Base-by-base conservation (phyloP, 2,113 vertebrate genomes). In the Mus musculus region DNA sequence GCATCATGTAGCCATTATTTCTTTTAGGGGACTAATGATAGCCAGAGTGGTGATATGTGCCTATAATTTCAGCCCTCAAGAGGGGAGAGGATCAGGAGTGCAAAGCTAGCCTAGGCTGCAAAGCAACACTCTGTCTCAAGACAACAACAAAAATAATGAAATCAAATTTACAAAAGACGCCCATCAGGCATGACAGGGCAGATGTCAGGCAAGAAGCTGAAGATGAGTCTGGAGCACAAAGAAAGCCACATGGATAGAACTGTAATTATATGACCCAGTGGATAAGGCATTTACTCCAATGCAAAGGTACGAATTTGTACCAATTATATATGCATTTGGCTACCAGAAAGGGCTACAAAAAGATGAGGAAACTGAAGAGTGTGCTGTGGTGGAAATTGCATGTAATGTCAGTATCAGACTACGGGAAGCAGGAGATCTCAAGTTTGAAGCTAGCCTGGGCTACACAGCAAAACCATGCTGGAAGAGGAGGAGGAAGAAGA, bases 1-100 rank as follows among this genome's bases (percentile, higher is more conserved):
- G 13, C 42, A 24, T 24, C 24, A 63, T 10, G 42, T 22, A 28
- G 61, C 69, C 80, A 90, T 56, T 75, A 84, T 73, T 90, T 77
- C 89, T 88, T 90, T 89, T 89, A 82, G 90, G 20, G 87, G 67
- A 67, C n/a, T 86, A 39, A 39, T 19, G 81, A 81, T 13, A 28
- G n/a, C n/a, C 69, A 42, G 36, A 56, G 49, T 39, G 69, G 69
- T 42, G 36, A 28, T n/a, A 3, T 33, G 54, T 19, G 14, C 14
- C 65, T 72, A 39, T n/a, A 56, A n/a, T 56, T 69, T n/a, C 36
- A 39, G 86, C 36, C 24, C 49, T 88, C 12, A 52, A 36, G 33
- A n/a, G 42, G 16, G 17, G 52, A 7, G 8, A n/a, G 49, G 22
- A 73, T 6, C 46, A 4, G 6, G 36, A 52, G 30, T 30, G 56